A percentile compares a stretch with the other conserved stretches of the same genome.
phyloP scores from a whole-genome alignment of 2,113 vertebrate genomes.

The Petaurus breviceps region DNA sequence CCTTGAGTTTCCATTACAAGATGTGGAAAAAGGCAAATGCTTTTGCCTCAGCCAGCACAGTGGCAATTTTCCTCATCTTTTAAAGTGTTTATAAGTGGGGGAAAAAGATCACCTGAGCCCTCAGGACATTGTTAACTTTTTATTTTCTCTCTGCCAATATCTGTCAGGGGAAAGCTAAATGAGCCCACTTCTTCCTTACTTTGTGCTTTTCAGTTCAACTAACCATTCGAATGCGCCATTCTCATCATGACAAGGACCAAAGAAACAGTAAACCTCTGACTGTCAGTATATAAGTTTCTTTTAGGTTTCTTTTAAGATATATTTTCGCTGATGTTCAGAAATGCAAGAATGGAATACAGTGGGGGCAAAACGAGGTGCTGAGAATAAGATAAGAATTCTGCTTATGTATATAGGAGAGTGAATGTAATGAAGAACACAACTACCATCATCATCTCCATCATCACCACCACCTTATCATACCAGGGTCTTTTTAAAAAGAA shows the following conservation, averaged over 20 bases:
- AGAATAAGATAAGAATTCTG: not conserved
- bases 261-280: constrained; percentile 14
- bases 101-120: constrained; percentile 42
- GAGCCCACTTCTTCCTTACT: constrained; percentile 6
- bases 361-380: not conserved
- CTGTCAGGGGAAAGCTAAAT: constrained; percentile 16
- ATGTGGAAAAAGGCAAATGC: not conserved
- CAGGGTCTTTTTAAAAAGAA: not conserved
- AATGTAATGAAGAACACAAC: constrained; percentile 2
- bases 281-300: constrained; percentile 1
- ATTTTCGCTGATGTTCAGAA: constrained; percentile 51
- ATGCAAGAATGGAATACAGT: not conserved
- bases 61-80: constrained; percentile 41
- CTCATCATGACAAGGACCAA: not conserved
- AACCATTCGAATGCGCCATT: constrained; percentile 29
- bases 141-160: constrained; percentile 46
- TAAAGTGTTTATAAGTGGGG: constrained; percentile 25
- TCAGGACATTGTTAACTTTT: constrained; percentile 39
- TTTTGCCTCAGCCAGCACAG: constrained; percentile 38
- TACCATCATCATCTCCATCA: not conserved
- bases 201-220: not conserved
- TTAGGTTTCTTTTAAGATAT: constrained; percentile 35
- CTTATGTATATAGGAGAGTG: not conserved
- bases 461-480: not conserved
- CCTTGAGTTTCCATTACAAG: constrained; percentile 26